A percentile compares a stretch with the other conserved stretches of the same genome.
phyloP scores from a whole-genome alignment of 2,797 vertebrate genomes.

The Notolabrus celidotus region DNA sequence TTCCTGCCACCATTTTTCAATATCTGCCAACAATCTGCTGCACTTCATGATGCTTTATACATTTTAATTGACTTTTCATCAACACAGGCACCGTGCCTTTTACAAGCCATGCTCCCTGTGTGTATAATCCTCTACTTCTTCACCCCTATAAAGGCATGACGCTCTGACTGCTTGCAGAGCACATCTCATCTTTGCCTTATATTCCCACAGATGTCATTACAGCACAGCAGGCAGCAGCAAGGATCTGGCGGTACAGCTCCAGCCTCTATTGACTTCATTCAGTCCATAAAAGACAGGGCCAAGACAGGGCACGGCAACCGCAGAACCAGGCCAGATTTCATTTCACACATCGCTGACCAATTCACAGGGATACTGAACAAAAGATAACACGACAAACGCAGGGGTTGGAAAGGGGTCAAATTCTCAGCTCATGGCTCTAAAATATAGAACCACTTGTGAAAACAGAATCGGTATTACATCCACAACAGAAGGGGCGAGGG shows the following conservation, averaged over 20 bases:
- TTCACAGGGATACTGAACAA: conserved; percentile 49
- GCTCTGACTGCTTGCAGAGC: conserved; percentile 7
- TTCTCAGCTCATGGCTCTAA: conserved; percentile 4
- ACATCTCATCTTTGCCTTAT: conserved; percentile 24
- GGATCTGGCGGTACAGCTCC: conserved; percentile 5
- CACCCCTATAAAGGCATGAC: background rate
- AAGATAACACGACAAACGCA: conserved; percentile 33
- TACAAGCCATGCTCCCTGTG: background rate
- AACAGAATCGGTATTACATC: background rate
- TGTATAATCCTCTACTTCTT: conserved; percentile 8
- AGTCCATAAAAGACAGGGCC: conserved; percentile 5
- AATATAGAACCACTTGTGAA: conserved; percentile 1
- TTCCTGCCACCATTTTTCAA: conserved; percentile 22
- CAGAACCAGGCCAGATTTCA: conserved; percentile 47
- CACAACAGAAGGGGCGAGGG: background rate
- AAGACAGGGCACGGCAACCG: conserved; percentile 9
- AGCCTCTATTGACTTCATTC: conserved; percentile 23
- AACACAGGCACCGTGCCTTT: background rate
- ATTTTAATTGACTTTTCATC: conserved; percentile 32
- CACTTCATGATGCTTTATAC: conserved; percentile 27
- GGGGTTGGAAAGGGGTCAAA: background rate
- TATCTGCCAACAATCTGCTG: conserved; percentile 24
- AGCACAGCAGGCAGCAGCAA: conserved; percentile 21
- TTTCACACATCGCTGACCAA: conserved; percentile 58
- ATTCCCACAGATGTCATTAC: conserved; percentile 26